Base-by-base conservation (phyloP, 1,140 invertebrate species). In the Hyphantria cunea region DNA sequence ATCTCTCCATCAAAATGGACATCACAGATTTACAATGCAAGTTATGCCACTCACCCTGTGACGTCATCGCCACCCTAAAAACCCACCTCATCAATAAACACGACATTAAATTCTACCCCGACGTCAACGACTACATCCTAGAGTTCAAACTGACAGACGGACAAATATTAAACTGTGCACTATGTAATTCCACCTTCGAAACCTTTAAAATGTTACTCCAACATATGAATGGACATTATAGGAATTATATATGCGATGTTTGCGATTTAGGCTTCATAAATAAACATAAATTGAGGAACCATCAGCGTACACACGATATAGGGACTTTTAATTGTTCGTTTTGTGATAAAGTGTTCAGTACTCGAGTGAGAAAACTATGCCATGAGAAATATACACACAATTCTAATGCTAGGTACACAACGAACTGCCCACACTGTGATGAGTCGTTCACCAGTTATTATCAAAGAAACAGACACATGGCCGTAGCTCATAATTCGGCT, bases 221-320 rank as follows among this genome's bases (percentile, higher is more conserved):
- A 34, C 92, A 92, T 15, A 86, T 91, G 84, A 85, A 86, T 14
- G 81, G 85, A 2, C 91, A 92, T 53, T 86, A 89, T 14, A 74
- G 70, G 10, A 87, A 89, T 17, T 89, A 86, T 33, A 70, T 48
- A 6, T 89, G 86, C 12, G 65, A 25, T 0, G 78, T 80, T 14
- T 89, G 86, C 50, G 77, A 82, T 0, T 66, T 76, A 0, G 53
- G 79, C 0, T 89, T 89, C 15, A 78, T 77, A 0, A 87, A 84
- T 0, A 83, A 84, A 32, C 33, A 82, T 5, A 84, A 82, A 0
- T 53, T 86, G 11, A 78, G 76, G 11, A 67, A 83, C 0, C 86
- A 89, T 33, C 51, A 68, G 8, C 70, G 64, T 0, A 86, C 80
- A 0, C 84, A 88, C 10, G 59, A 76, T 9, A 74, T 84, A 11